Evolutionary conservation across 2,797 vertebrate species (phyloP), one percentile per base, ranked within the genome.

Genomic region (Alcedo quadribrachys): DNA sequence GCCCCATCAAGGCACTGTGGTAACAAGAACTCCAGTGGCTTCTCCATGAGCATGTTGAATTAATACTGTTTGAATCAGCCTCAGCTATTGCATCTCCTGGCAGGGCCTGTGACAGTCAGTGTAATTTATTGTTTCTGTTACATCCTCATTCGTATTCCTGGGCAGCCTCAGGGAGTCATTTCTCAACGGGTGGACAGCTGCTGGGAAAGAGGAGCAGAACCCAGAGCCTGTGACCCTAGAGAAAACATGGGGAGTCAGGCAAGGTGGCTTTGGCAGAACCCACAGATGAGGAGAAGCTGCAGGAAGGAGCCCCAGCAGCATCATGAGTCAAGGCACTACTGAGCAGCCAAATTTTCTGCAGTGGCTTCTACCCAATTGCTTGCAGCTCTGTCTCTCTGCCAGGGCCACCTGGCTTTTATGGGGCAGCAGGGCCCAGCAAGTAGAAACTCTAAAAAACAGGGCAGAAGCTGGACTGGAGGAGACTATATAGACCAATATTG

Each of bases 141-240:
- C 82, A 43, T 13, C 70, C 82, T 95, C 89, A 30, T 93, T 89
- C 94, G 89, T 92, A 55, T 85, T 96, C 91, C 77, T 92, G 75
- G 68, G 78, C 61, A 74, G 81, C 96, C 96, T 90, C 61, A 24
- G 95, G 95, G 96, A 95, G 84, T 62, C 45, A 92, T 97, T 95
- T 80, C 92, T 97, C 95, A 93, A 40, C 1, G 42, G 88, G 90
- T 32, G 35, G 92, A 86, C 89, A 87, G 88, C 87, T 53, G 85
- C 78, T 24, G 76, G 54, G 48, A 73, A 67, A 92, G 77, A 80
- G 53, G 37, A 77, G 69, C 55, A 48, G 76, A 51, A 54, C 24
- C 0, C 2, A 15, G 68, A 71, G 75, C 50, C 69, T 28, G 46
- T 43, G 50, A 62, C 8, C 0, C 2, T 25, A 65, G 25, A 75